Base-by-base conservation (phyloP, 2,888 invertebrate genomes). In the Pediacus dermestoides region DNA sequence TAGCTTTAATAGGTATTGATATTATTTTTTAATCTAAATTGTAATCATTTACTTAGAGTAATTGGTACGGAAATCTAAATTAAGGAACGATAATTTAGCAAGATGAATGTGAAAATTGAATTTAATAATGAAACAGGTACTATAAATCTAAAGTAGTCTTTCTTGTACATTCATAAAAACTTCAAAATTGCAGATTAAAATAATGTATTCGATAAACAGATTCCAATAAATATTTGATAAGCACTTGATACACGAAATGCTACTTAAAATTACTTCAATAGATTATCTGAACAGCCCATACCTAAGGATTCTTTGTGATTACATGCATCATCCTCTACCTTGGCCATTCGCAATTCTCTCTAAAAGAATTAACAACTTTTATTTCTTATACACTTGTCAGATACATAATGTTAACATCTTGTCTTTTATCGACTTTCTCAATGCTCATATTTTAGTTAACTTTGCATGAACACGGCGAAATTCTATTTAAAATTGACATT, bases 151-250 rank as follows among this genome's bases (percentile, higher is more conserved):
- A 62, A 61, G 63, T 61, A 63, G 62, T 53, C 63, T 64, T 63
- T 61, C 61, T 60, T 64, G 63, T 61, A 9, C 53, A 60, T 55
- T 63, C 64, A 66, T 67, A 66, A 67, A 67, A 59, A 62, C 66
- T 63, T 67, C 66, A 66, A 66, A 64, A 60, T 58, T 44, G 52
- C 56, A 58, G 66, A 66, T 66, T 65, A 65, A 64, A 64, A 64
- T 64, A 64, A 64, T 63, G 63, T 62, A 63, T 59, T 56, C 61
- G 66, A 66, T 65, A 67, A 66, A 60, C 55, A 62, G 65, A 66
- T 67, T 60, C 63, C 65, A 66, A 67, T 67, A 67, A 67, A 67
- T 66, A 66, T 66, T 63, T 66, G 67, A 67, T 67, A 67, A 66
- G 62, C 55, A 52, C 55, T 55, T 55, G 61, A 64, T 66, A 67